Evolutionary conservation across 2,797 vertebrate species (phyloP).

Genomic region (Sebastes jordani): DNA sequence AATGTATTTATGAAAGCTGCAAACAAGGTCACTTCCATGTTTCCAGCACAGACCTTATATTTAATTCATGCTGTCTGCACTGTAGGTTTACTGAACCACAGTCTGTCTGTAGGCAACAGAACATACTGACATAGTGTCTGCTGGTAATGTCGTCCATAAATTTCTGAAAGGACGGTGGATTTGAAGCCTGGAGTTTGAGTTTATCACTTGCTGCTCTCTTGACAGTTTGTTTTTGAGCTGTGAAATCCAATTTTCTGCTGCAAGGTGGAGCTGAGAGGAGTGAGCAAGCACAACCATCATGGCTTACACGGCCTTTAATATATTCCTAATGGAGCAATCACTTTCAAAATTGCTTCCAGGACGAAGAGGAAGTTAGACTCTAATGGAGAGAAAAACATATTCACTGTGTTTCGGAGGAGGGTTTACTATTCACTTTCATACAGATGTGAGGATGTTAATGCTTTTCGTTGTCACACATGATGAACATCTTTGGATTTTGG

Average conservation of each 20-base stretch:
- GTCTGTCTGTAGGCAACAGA: background rate
- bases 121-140: background rate
- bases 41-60: background rate
- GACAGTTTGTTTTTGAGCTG: slow-evolving; percentile 4
- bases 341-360: background rate
- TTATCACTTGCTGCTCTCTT: background rate
- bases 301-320: background rate
- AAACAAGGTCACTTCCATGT: background rate
- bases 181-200: background rate
- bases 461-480: background rate
- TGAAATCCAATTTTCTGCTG: slow-evolving; percentile 20
- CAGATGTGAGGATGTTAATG: background rate
- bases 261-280: slow-evolving; percentile 1
- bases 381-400: background rate
- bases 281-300: background rate
- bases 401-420: background rate
- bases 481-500: background rate
- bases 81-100: background rate
- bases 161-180: background rate
- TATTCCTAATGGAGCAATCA: background rate
- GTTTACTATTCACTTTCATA: background rate
- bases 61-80: background rate
- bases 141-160: background rate
- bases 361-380: background rate
- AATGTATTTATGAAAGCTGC: background rate